Evolutionary conservation across 2,888 invertebrate genomes (phyloP).

Genomic region (Caenorhabditis angaria): DNA sequence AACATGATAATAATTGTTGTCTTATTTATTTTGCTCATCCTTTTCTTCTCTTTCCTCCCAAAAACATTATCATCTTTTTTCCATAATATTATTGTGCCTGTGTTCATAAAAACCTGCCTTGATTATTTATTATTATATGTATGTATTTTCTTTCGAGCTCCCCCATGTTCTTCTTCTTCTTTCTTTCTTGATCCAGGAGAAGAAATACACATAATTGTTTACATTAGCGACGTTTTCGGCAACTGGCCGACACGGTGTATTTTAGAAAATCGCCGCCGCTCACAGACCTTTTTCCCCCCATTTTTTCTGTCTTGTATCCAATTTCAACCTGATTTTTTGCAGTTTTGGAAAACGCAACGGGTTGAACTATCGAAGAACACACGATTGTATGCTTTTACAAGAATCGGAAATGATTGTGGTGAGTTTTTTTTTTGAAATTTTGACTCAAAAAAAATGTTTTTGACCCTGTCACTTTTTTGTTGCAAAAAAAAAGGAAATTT

Average conservation of each 20-base stretch:
- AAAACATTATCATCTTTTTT: too few relatives aligned
- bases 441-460: background rate
- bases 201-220: background rate
- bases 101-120: too few relatives aligned
- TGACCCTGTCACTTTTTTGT: background rate
- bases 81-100: too few relatives aligned
- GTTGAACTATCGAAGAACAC: conserved; percentile 81
- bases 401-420: conserved; percentile 88
- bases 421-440: conserved; percentile 74
- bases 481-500: background rate
- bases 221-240: background rate
- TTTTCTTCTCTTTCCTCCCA: too few relatives aligned
- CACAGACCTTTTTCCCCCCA: too few relatives aligned
- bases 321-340: conserved; percentile 73
- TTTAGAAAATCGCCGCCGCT: too few relatives aligned
- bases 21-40: too few relatives aligned
- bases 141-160: too few relatives aligned
- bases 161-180: conserved; percentile 11
- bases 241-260: background rate
- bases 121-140: too few relatives aligned
- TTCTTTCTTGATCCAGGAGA: conserved; percentile 7
- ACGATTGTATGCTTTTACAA: conserved; percentile 86
- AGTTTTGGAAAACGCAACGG: conserved; percentile 86
- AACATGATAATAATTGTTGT: too few relatives aligned
- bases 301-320: conserved; percentile 6